Conservation (phyloP, 2,888 invertebrate genomes). For the Cantharis flavilabris region DNA sequence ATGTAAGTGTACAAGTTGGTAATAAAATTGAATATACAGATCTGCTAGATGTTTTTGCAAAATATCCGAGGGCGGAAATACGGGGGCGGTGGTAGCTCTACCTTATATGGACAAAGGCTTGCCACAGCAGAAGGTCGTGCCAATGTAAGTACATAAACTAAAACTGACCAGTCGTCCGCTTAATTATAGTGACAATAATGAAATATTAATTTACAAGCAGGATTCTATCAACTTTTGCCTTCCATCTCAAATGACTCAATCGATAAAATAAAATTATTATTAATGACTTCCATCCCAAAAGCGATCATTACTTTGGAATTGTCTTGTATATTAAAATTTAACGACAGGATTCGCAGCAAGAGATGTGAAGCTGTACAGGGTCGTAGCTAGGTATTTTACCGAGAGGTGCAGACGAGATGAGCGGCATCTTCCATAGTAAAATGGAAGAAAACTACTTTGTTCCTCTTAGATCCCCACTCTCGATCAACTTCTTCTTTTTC, state of each 20-base stretch:
- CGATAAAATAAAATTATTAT: not conserved
- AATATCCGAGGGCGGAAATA: conserved; percentile 45
- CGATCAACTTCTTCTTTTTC: too few relatives aligned
- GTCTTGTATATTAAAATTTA: not conserved
- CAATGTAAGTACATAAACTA: conserved; percentile 29
- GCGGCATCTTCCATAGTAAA: too few relatives aligned
- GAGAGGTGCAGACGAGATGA: too few relatives aligned
- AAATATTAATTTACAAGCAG: not conserved
- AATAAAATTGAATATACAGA: conserved; percentile 15
- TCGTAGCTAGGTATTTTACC: too few relatives aligned
- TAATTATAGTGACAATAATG: conserved; percentile 21
- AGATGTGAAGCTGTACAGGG: too few relatives aligned
- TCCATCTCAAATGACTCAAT: not conserved
- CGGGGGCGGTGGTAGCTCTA: conserved; percentile 50
- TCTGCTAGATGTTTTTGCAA: conserved; percentile 36
- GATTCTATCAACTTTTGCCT: not conserved
- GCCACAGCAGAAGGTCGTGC: conserved; percentile 39
- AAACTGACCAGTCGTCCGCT: conserved; percentile 23
- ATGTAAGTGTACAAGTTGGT: not conserved
- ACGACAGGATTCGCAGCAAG: not conserved
- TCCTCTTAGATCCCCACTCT: too few relatives aligned
- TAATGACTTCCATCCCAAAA: not conserved
- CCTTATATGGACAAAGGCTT: conserved; percentile 52
- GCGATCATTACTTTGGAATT: not conserved
- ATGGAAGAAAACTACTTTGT: too few relatives aligned